These are phyloP conservation scores for Zenarchopterus dispar DNA, from an alignment of 2,797 vertebrate genomes.

Conservation along the genomic window DNA sequence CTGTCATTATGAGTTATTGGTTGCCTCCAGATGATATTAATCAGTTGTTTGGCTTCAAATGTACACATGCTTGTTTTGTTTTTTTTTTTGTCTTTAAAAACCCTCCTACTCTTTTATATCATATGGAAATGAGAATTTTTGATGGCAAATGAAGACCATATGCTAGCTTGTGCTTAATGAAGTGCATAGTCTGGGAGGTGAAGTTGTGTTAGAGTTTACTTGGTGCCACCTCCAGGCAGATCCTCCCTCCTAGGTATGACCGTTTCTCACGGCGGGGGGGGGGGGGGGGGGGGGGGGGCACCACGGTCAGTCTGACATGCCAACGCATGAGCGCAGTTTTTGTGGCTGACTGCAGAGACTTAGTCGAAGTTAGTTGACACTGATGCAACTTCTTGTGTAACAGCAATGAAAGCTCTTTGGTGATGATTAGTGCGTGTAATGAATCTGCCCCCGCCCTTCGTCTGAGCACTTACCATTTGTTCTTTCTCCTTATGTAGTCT, in stretches of 20 bases:
- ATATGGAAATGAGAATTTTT: slow-evolving; percentile 92
- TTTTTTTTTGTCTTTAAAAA: slow-evolving; percentile 86
- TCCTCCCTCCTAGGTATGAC: slow-evolving; percentile 62
- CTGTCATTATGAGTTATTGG: slow-evolving; percentile 89
- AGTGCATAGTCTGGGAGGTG: slow-evolving; percentile 86
- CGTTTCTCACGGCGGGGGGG: slow-evolving; percentile 61
- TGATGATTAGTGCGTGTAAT: slow-evolving; percentile 41
- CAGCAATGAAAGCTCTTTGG: slow-evolving; percentile 34
- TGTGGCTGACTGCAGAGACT: slow-evolving; percentile 36
- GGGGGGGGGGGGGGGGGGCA: too few species aligned
- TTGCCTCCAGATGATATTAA: slow-evolving; percentile 88
- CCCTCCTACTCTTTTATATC: slow-evolving; percentile 88
- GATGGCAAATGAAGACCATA: slow-evolving; percentile 94
- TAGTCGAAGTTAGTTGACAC: slow-evolving; percentile 44
- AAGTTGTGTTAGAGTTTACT: slow-evolving; percentile 74
- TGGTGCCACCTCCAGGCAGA: slow-evolving; percentile 72
- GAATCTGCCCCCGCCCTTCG: slow-evolving; percentile 25
- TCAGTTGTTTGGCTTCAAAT: slow-evolving; percentile 91
- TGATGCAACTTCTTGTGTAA: slow-evolving; percentile 12
- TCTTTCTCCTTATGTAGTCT: slow-evolving; percentile 97
- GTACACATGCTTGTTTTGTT: slow-evolving; percentile 85
- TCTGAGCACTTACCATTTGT: slow-evolving; percentile 91
- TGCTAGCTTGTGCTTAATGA: slow-evolving; percentile 91
- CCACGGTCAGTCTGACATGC: slow-evolving; percentile 47
- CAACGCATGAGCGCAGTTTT: slow-evolving; percentile 22